Evolutionary conservation across 2,797 vertebrate genomes (phyloP), one percentile per base, ranked within the genome.

Genomic region (Ciconia nigra): DNA sequence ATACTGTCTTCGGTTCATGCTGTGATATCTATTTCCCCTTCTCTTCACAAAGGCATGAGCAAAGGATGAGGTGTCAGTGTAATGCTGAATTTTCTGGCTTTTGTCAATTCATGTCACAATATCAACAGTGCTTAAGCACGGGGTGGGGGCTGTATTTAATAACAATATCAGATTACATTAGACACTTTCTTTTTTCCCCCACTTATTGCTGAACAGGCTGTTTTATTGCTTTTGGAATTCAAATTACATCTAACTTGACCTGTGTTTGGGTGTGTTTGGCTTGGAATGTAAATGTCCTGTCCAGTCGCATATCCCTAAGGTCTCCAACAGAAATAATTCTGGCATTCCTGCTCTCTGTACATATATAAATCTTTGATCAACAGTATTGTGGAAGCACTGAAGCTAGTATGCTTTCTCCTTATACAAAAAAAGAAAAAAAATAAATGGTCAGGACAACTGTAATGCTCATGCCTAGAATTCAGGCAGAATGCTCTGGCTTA

Each of bases 121-220:
- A 93, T 94, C 94, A 93, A 85, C 73, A 95, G 90, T 42, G 35
- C 65, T 95, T 90, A 88, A 73, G 52, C 13, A n/a, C 25, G 35
- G 55, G 13, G 33, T 39, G 2, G 7, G 29, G 41, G 11, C 5
- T 46, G 46, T 83, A 90, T 88, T 95, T 97, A 97, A 97, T 96
- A 96, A 91, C 62, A 92, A 89, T 95, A 97, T 96, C 91, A 90
- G 89, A 94, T 98, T 98, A 93, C 86, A 74, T 90, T 81, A 83
- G 89, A 86, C 42, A 62, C 42, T 87, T 83, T 93, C 54, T 77
- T 92, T 92, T 97, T 96, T 15, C 1, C 13, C 20, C 54, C 83
- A 79, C 22, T 97, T 96, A 92, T 66, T 97, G 96, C 97, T 98
- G 95, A 98, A 86, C 84, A 93, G 93, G 83, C 96, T 91, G 55